phyloP scores from a whole-genome alignment of 2,113 vertebrate genomes.

The Sminthopsis crassicaudata region DNA sequence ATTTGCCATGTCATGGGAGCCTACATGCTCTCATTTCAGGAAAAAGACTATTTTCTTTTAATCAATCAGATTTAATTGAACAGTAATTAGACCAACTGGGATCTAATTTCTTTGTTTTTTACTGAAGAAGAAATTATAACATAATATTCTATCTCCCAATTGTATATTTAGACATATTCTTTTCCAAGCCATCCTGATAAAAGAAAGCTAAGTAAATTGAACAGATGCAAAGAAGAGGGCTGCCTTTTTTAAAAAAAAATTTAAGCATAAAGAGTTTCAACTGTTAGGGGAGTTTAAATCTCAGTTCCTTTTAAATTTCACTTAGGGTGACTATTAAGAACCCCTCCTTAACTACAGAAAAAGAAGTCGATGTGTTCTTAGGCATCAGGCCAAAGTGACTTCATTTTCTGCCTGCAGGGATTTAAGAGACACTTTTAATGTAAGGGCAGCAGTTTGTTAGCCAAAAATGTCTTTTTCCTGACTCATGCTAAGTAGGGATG shows the following conservation, averaged over 20 bases:
- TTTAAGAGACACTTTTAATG: conserved; percentile 80
- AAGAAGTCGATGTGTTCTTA: conserved; percentile 82
- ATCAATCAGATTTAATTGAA: conserved; percentile 38
- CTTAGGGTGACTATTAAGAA: conserved; percentile 62
- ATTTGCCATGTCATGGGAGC: conserved; percentile 25
- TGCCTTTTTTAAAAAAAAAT: background rate
- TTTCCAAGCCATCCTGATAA: conserved; percentile 35
- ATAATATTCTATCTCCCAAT: conserved; percentile 43
- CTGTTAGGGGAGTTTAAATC: conserved; percentile 31
- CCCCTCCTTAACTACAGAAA: conserved; percentile 72
- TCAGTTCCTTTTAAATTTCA: conserved; percentile 33
- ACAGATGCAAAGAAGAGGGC: conserved; percentile 34
- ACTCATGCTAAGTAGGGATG: conserved; percentile 73
- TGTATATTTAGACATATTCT: conserved; percentile 49
- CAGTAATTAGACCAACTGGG: conserved; percentile 42
- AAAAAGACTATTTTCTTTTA: conserved; percentile 38
- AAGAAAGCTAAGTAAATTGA: conserved; percentile 50
- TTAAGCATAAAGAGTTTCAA: conserved; percentile 11
- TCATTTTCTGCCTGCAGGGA: conserved; percentile 82
- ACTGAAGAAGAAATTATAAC: conserved; percentile 21
- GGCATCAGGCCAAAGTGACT: conserved; percentile 82
- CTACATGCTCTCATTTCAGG: conserved; percentile 48
- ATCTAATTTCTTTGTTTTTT: conserved; percentile 34
- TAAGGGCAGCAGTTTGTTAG: conserved; percentile 75
- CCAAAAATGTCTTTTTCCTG: conserved; percentile 75